phyloP scores from a whole-genome alignment of 2,113 vertebrate genomes.

The Eurypyga helias region DNA sequence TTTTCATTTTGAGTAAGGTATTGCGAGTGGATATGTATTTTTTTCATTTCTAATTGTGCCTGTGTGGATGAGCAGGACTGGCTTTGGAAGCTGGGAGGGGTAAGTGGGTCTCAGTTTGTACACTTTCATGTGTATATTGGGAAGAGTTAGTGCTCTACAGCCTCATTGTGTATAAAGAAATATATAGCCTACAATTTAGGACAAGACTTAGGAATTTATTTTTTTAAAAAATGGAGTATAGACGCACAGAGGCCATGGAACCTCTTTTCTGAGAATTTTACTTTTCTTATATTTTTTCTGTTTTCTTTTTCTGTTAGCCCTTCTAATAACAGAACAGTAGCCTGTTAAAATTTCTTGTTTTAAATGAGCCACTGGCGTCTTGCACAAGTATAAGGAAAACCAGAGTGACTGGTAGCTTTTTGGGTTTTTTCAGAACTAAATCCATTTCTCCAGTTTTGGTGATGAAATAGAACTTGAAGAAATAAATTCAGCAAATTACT shows the following conservation, averaged over 20 bases:
- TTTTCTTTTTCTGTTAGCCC: background rate
- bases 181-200: background rate
- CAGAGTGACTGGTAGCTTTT: background rate
- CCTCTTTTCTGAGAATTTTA: background rate
- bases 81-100: background rate
- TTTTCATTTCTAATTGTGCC: background rate
- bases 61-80: background rate
- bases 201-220: background rate
- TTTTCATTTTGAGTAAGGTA: background rate
- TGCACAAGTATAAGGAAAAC: background rate
- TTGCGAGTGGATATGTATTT: background rate
- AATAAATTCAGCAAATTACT: background rate
- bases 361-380: background rate
- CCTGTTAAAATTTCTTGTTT: background rate
- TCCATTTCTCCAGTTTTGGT: background rate
- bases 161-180: background rate
- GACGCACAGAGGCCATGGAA: background rate
- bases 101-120: background rate
- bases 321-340: background rate
- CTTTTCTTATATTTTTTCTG: background rate
- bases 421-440: background rate
- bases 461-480: background rate
- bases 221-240: background rate
- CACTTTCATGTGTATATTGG: background rate
- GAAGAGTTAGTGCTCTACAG: background rate